Evolutionary conservation across 2,113 vertebrate genomes (phyloP).

Genomic region (Phrynosoma platyrhinos): DNA sequence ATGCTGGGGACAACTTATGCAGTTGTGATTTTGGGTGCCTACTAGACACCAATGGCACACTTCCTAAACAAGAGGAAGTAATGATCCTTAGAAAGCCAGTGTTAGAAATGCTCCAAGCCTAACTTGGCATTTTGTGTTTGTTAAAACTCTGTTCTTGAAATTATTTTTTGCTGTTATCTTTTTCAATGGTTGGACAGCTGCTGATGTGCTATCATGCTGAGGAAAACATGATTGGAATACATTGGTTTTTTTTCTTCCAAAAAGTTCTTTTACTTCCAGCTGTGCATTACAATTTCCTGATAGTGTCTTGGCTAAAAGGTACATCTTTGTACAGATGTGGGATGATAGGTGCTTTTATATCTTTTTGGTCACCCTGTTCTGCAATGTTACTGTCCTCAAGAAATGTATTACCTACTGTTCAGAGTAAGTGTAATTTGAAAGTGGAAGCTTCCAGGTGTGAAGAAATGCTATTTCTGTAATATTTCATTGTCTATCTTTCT

Average conservation of each 20-base stretch:
- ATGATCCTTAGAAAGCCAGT: background rate
- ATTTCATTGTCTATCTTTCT: constrained; percentile 7
- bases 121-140: background rate
- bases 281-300: constrained; percentile 30
- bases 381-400: constrained; percentile 3
- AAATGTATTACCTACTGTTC: constrained; percentile 41
- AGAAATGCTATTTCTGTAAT: constrained; percentile 29
- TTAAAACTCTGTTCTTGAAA: constrained; percentile 5
- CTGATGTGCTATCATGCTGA: constrained; percentile 26
- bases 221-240: constrained; percentile 25
- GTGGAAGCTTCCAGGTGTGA: constrained; percentile 12
- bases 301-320: constrained; percentile 27
- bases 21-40: background rate
- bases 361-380: constrained; percentile 13
- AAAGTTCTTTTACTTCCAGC: constrained; percentile 23
- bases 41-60: background rate
- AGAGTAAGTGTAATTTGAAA: constrained; percentile 24
- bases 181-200: constrained; percentile 18
- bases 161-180: constrained; percentile 21
- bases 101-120: background rate
- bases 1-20: too few species aligned
- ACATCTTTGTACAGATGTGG: constrained; percentile 26
- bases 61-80: background rate
- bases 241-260: constrained; percentile 5
- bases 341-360: constrained; percentile 26